Base-by-base conservation (phyloP, 2,797 vertebrate species). In the Catamblyrhynchus diadema region DNA sequence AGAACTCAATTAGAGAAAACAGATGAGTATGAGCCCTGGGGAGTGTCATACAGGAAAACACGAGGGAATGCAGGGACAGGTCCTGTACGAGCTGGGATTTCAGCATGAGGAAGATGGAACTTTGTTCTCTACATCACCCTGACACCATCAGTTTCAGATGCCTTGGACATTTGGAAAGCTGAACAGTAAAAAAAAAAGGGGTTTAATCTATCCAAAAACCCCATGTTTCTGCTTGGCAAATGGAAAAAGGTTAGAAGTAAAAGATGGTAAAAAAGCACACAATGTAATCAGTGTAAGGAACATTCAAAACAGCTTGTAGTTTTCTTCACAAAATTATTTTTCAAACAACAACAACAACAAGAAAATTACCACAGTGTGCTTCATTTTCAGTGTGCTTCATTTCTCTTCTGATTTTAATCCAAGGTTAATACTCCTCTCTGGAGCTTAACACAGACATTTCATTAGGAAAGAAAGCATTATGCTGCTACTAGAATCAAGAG, bases 341-440 rank as follows among this genome's bases (percentile, higher is more conserved):
- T 64, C 53, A 64, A 92, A 81, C 56, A 90, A 80, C 21, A 39
- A 42, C 21, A 39, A 42, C 45, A 85, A 70, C 20, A 69, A 81
- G 83, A 61, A 61, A 61, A 82, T 64, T 66, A 86, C 69, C 60
- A 81, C 54, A 33, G 48, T n/a, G 50, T 67, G 41, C 70, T 91
- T 94, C 54, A 71, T 83, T 72, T 91, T 37, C 61, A 37, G 41
- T 27, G 48, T 70, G 41, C 72, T 91, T 94, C 57, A 72, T 84
- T 73, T 93, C 57, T 74, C 50, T 72, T 90, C 69, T 56, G 75
- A 69, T 81, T 94, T 88, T 88, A 96, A 80, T 81, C 83, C 92
- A 90, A 91, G 47, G 88, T 90, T 90, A 95, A 94, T 74, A 71
- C 19, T 94, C 42, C 62, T 95, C 79, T 94, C 91, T 81, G 80